These are phyloP conservation scores for Hypomecis punctinalis DNA, from an alignment of 2,888 invertebrate species.

Conservation along the genomic window DNA sequence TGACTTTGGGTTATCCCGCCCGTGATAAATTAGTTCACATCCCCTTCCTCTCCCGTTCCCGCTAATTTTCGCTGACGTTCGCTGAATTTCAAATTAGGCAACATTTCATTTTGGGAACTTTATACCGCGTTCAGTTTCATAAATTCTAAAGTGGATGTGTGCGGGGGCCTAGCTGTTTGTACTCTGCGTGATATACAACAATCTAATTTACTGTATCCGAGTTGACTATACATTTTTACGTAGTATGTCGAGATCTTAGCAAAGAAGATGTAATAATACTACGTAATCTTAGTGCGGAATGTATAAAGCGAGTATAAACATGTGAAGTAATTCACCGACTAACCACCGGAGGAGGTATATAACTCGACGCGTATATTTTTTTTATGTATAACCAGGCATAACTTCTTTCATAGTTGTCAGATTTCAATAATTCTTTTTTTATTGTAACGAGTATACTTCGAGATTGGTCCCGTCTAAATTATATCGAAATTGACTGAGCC, in stretches of 20 bases:
- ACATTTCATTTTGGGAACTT: conserved; percentile 5
- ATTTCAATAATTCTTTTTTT: no score
- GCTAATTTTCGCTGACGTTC: conserved; percentile 16
- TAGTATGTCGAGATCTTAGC: neutral
- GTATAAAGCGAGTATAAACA: no score
- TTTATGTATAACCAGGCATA: no score
- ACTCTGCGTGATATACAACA: neutral
- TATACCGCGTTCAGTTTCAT: neutral
- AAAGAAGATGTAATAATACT: no score
- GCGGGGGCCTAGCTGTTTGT: neutral
- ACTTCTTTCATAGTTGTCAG: no score
- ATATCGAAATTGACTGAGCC: no score
- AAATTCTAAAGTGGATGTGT: neutral
- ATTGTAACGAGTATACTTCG: no score
- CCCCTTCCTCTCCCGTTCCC: conserved; percentile 6
- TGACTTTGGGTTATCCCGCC: neutral
- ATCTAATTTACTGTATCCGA: no score
- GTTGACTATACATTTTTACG: neutral
- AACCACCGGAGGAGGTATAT: no score
- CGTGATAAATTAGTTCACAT: conserved; percentile 8
- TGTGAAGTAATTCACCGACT: no score
- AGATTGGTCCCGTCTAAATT: no score
- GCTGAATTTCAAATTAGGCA: conserved; percentile 2
- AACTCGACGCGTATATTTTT: no score
- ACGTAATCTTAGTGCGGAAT: neutral